A percentile compares a stretch with the other conserved stretches of the same genome.
Conservation (phyloP, 2,113 vertebrate genomes). For the Salvelinus fontinalis region DNA sequence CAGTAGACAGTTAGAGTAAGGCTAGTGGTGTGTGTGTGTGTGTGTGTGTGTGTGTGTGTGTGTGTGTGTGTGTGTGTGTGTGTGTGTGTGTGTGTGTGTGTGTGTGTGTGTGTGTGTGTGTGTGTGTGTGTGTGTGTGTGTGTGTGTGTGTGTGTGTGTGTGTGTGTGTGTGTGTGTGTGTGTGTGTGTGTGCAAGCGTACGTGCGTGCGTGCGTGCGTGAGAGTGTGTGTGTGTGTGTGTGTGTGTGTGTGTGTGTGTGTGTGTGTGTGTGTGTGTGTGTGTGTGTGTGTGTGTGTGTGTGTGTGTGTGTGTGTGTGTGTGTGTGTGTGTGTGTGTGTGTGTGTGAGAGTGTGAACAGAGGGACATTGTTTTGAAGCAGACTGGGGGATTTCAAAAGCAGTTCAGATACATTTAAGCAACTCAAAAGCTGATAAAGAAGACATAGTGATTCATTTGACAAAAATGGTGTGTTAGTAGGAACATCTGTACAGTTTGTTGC, state of each 20-base stretch:
- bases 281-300: conserved; percentile 8
- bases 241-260: conserved; percentile 3
- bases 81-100: conserved; percentile 9
- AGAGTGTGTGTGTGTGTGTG: neutral
- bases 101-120: conserved; percentile 10
- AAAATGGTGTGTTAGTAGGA: conserved; percentile 21
- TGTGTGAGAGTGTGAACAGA: conserved; percentile 23
- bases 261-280: conserved; percentile 5
- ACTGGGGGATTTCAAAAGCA: conserved; percentile 19
- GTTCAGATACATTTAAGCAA: neutral
- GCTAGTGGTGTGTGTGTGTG: conserved; percentile 1
- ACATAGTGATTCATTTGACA: conserved; percentile 25
- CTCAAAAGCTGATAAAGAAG: conserved; percentile 33
- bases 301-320: neutral
- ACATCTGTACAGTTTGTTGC: conserved; percentile 15
- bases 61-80: neutral
- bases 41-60: neutral
- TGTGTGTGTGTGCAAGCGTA: too few relatives aligned
- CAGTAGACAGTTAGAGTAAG: conserved; percentile 5
- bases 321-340: neutral
- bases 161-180: conserved; percentile 2
- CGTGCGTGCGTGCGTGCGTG: neutral
- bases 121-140: neutral
- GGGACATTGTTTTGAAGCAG: conserved; percentile 34
- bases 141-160: conserved; percentile 11